Evolutionary conservation across 2,113 vertebrate species (phyloP).

Genomic region (Sylvilagus bachmani): DNA sequence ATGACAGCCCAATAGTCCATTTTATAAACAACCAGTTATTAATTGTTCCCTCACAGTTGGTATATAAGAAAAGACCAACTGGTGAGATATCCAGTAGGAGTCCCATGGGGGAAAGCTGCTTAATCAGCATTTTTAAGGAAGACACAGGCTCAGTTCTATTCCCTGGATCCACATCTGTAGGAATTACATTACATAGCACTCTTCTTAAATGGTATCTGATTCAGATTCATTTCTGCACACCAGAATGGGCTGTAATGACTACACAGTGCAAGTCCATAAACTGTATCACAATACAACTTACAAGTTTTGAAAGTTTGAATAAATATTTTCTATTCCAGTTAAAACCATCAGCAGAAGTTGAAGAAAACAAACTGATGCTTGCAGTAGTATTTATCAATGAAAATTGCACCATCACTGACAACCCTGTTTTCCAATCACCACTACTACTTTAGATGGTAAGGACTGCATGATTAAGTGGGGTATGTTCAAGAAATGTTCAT

Average conservation of each 20-base stretch:
- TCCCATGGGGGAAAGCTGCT: constrained; percentile 25
- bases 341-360: constrained; percentile 25
- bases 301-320: constrained; percentile 52
- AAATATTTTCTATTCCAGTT: constrained; percentile 62
- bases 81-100: neutral
- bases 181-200: constrained; percentile 59
- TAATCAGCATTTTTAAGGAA: constrained; percentile 42
- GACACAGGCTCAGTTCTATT: constrained; percentile 50
- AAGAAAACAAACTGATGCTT: constrained; percentile 67
- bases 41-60: constrained; percentile 15
- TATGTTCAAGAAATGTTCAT: constrained; percentile 38
- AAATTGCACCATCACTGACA: constrained; percentile 15
- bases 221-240: neutral
- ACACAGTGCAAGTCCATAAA: constrained; percentile 51
- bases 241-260: neutral
- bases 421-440: constrained; percentile 40
- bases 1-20: no score
- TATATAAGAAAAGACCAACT: constrained; percentile 38
- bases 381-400: constrained; percentile 28
- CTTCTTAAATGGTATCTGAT: constrained; percentile 49
- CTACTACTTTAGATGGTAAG: constrained; percentile 35
- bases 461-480: neutral
- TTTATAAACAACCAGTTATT: constrained; percentile 29
- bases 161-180: constrained; percentile 50
- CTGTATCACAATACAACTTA: constrained; percentile 1